Evolutionary conservation across 2,797 vertebrate genomes (phyloP), one percentile per base, ranked within the genome.

Genomic region (Gouania willdenowi): DNA sequence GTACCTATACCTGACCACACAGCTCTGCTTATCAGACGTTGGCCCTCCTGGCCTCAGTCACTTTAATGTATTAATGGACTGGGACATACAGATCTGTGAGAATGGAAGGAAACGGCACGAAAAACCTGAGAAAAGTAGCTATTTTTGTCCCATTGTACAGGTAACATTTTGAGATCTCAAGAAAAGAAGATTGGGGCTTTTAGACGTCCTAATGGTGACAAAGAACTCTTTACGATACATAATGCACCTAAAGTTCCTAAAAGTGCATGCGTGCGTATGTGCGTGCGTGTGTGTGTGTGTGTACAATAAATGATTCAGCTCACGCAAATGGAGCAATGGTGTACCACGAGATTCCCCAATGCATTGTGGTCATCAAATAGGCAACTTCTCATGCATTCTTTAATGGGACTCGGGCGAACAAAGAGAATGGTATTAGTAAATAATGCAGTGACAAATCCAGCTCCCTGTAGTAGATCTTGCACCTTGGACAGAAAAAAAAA

Each of bases 371-470:
- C 77, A 84, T 75, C 79, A 69, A 69, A 67, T 61, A 81, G 60
- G 63, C 66, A 60, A 74, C 59, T 75, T 50, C 53, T 85, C 79
- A 86, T 82, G 65, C 77, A 83, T 84, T 72, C 61, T 80, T 84
- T 83, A 66, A 82, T 81, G 75, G 8, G 46, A 59, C 54, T 63
- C 58, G 7, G 33, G 71, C 58, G 66, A 71, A 80, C 78, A 79
- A 73, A 82, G 75, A 71, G 46, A 82, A 67, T 55, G 50, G 60
- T 66, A 37, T 64, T 60, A 26, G 73, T 82, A 66, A 82, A 87
- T 81, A 82, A 85, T 84, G 73, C 61, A 82, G 49, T 11, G 28
- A 54, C 46, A 67, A 67, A 74, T 66, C 63, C 37, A 50, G 53
- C 51, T 75, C 56, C 59, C 66, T 51, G 50, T 24, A 22, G 24